Base-by-base conservation (phyloP, 2,888 invertebrate species). In the Trichopoda pennipes region DNA sequence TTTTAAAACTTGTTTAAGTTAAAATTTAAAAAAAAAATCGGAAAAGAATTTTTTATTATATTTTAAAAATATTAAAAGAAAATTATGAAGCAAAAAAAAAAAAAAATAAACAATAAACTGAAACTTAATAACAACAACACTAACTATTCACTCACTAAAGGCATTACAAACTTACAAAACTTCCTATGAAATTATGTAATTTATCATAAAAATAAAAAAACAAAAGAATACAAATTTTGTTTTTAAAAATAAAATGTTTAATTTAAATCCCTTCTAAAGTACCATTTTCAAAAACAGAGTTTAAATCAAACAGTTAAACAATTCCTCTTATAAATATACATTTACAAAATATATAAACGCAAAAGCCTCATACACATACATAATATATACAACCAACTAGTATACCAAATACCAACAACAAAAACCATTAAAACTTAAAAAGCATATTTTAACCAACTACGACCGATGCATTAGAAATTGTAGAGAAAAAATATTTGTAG, bases 351-450 rank as follows among this genome's bases (percentile, higher is more conserved):
- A 56, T 10, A n/a, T 35, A 12, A 55, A 73, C 12, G 55, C 32
- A 53, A 53, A 53, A 44, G n/a, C 73, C 61, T 73, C 63, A 73
- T 17, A n/a, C n/a, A n/a, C n/a, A n/a, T n/a, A n/a, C n/a, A n/a
- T n/a, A n/a, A n/a, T n/a, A n/a, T n/a, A 51, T 44, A 16, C 16
- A 16, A 44, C 42, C 21, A 51, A 51, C n/a, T 21, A 28, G 28
- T 28, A 64, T 35, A 64, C 49, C 64, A 51, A 64, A 64, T 49
- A 28, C n/a, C 17, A 47, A 61, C 21, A 69, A 32, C n/a, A n/a
- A 21, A 35, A 70, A 28, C 14, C 2, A 70, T 42, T 58, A 4
- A 17, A 66, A 42, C 42, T 55, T 42, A 42, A 42, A 44, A 56
- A 68, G 2, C 19, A 58, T 23, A 61, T 1, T 44, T 44, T 38